Conservation (phyloP, 2,888 invertebrate genomes). For the Rutpela maculata region DNA sequence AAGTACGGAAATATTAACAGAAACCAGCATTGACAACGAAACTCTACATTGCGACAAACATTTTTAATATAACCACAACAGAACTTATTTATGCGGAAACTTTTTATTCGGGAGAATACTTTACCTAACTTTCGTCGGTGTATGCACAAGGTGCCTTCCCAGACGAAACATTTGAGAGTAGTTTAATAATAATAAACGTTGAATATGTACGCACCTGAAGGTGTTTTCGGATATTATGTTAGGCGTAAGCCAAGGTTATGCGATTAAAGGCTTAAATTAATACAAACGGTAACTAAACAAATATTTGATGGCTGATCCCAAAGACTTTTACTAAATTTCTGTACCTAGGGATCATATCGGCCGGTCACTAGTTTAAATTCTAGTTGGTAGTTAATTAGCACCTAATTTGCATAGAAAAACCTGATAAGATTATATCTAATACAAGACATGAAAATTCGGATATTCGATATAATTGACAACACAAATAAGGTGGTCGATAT, state of each 20-base stretch:
- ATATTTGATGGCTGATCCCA: neutral
- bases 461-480: too few relatives aligned
- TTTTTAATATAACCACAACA: constrained; percentile 57
- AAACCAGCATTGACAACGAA: constrained; percentile 52
- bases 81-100: constrained; percentile 51
- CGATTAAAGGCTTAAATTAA: neutral
- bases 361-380: too few relatives aligned
- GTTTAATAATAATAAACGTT: constrained; percentile 24
- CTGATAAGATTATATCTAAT: too few relatives aligned
- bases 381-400: too few relatives aligned
- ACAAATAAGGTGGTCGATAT: too few relatives aligned
- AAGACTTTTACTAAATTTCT: neutral
- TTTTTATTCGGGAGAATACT: constrained; percentile 42
- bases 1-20: constrained; percentile 44
- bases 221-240: neutral
- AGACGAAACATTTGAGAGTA: constrained; percentile 1
- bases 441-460: too few relatives aligned
- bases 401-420: too few relatives aligned
- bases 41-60: constrained; percentile 53
- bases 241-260: neutral
- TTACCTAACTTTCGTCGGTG: constrained; percentile 16
- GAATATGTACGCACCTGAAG: neutral
- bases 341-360: neutral
- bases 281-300: neutral
- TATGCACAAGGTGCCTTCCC: constrained; percentile 13